Base-by-base conservation (phyloP, 2,113 vertebrate species). In the Epinephelus fuscoguttatus region DNA sequence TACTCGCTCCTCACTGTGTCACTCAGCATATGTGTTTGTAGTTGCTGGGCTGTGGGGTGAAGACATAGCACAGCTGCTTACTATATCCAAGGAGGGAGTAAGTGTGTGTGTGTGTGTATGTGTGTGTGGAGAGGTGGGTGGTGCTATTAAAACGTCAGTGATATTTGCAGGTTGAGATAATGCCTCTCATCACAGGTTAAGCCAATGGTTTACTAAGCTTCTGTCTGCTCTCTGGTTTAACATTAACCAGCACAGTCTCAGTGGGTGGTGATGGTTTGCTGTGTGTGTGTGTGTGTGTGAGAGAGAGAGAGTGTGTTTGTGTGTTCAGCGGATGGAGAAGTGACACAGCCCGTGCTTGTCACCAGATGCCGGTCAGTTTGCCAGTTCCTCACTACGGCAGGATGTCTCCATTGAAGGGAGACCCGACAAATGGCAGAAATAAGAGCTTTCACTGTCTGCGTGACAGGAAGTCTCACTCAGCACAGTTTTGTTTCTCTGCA, bases 391-490 rank as follows among this genome's bases (percentile, higher is more conserved):
- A 70, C 82, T 70, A 84, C 68, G 85, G 56, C 87, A 90, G 84
- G 86, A 91, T 85, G 85, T 88, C 85, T 84, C 56, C 59, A 40
- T 42, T 71, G 59, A 80, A 67, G 68, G 70, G 75, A 81, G 68
- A 81, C 57, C 55, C 60, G 10, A 78, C 75, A 76, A 91, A 84
- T 80, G 3, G 4, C 61, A 84, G 80, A 87, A 88, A 92, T 85
- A 73, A 89, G 84, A 86, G 84, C 81, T 85, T 89, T 89, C 72
- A 64, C 88, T 89, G 88, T 93, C 66, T 86, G 84, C 53, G 45
- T 86, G 90, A 93, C 90, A 93, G 94, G 94, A 94, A 94, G 92
- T 90, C 85, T 88, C 90, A 87, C 84, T 90, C 88, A 73, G 83
- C 70, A 70, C 80, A 81, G 82, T 92, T 92, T 90, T 15, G 86